Evolutionary conservation across 2,888 invertebrate species (phyloP).

Genomic region (Nemurella pictetii): DNA sequence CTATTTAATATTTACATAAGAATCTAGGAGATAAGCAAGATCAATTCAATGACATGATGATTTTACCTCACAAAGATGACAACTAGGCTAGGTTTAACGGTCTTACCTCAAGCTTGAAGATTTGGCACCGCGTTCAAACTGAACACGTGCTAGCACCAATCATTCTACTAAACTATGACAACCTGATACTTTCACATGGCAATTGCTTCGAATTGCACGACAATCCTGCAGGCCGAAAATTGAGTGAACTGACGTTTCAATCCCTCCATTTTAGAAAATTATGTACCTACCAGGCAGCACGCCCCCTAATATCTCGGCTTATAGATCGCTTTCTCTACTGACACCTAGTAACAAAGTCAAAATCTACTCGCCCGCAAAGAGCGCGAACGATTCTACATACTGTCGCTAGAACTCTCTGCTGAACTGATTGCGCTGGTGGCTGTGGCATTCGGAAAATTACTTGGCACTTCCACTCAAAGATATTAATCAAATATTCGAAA

Average conservation of each 20-base stretch:
- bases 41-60: background rate
- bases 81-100: background rate
- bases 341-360: background rate
- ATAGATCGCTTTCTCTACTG: background rate
- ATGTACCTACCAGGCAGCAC: background rate
- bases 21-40: background rate
- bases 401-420: background rate
- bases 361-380: background rate
- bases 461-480: too few relatives aligned
- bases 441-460: too few relatives aligned
- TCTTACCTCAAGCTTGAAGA: background rate
- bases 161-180: background rate
- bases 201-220: background rate
- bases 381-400: background rate
- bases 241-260: background rate
- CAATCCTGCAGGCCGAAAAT: background rate
- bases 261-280: background rate
- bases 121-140: background rate
- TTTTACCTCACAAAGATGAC: too few relatives aligned
- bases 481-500: too few relatives aligned
- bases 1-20: background rate
- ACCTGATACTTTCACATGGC: background rate
- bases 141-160: background rate
- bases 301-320: background rate
- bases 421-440: too few relatives aligned